A percentile compares a stretch with the other conserved stretches of the same genome.
Evolutionary conservation across 37 sponge, comb jelly and placozoan genomes (phyloP).

Genomic region (Spongilla lacustris): DNA sequence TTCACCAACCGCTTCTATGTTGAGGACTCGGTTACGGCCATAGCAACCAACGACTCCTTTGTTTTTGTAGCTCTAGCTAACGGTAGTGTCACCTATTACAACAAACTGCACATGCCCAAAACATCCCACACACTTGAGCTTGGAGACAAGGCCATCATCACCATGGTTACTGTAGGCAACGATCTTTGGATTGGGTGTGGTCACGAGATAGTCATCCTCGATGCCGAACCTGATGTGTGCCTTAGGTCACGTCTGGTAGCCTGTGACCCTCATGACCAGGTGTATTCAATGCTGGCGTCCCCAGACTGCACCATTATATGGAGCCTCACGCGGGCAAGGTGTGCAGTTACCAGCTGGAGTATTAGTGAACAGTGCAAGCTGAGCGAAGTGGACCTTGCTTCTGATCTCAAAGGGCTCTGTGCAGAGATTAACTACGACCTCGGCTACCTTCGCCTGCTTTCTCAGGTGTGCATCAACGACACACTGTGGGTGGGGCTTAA

Average conservation of each 20-base stretch:
- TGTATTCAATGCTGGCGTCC: conserved; percentile 57
- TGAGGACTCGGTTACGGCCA: conserved; percentile 72
- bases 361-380: conserved; percentile 25
- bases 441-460: conserved; percentile 52
- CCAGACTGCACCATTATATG: conserved; percentile 46
- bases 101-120: conserved; percentile 66
- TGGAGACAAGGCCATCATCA: conserved; percentile 62
- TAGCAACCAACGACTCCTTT: conserved; percentile 74
- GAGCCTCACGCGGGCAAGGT: conserved; percentile 42
- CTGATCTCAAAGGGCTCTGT: conserved; percentile 35
- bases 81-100: conserved; percentile 68
- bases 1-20: conserved; percentile 69
- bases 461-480: conserved; percentile 50
- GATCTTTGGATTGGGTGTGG: conserved; percentile 76
- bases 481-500: conserved; percentile 74
- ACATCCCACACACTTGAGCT: conserved; percentile 39
- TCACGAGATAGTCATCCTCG: conserved; percentile 63
- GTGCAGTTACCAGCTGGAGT: conserved; percentile 64
- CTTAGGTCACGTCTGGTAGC: conserved; percentile 37
- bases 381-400: conserved; percentile 32
- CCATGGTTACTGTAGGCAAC: conserved; percentile 71
- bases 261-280: conserved; percentile 45
- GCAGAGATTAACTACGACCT: conserved; percentile 35
- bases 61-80: conserved; percentile 82
- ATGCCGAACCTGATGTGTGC: conserved; percentile 56